Evolutionary conservation across 2,797 vertebrate genomes (phyloP), one percentile per base, ranked within the genome.

Genomic region (Esox lucius): DNA sequence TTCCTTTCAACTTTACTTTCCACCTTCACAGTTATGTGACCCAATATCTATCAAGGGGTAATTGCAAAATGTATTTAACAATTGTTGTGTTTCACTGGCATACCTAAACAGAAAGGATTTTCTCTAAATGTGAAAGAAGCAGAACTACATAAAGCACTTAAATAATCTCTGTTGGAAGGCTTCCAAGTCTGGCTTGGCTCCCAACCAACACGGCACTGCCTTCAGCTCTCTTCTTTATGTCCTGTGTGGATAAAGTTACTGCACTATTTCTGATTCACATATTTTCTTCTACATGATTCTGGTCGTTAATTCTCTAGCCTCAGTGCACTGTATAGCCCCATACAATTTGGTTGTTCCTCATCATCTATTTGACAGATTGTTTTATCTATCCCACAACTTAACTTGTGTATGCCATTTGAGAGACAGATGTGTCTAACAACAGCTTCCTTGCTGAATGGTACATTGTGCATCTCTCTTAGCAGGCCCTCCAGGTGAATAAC

Each of bases 1-100:
- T 62, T 24, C 24, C 13, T 62, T 31, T 31, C 28, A 31, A 31
- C 28, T n/a, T 31, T 31, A 31, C 1, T 12, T 22, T 62, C 24
- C 39, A 33, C 51, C 46, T 74, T 62, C 39, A 75, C 42, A 2
- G 17, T 72, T 17, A 16, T 46, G 62, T 31, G 33, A 42, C 71
- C 22, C 46, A 19, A 22, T 48, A 26, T 12, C 12, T 22, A 26
- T 59, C 49, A 78, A 12, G 31, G 46, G 68, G 70, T 70, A 70
- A 42, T n/a, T 39, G 61, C 68, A 74, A 88, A 87, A 87, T 80
- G 68, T 86, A 92, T 86, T 72, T 74, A 73, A 73, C 65, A 22
- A 87, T 87, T 90, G 86, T 91, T 89, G 80, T 91, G 80, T 91
- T 92, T 93, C 90, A 93, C 90, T 92, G 79, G 71, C 78, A 68